A percentile compares a stretch with the other conserved stretches of the same genome.
Conservation (phyloP, 1,140 invertebrate species). For the Ips nitidus region DNA sequence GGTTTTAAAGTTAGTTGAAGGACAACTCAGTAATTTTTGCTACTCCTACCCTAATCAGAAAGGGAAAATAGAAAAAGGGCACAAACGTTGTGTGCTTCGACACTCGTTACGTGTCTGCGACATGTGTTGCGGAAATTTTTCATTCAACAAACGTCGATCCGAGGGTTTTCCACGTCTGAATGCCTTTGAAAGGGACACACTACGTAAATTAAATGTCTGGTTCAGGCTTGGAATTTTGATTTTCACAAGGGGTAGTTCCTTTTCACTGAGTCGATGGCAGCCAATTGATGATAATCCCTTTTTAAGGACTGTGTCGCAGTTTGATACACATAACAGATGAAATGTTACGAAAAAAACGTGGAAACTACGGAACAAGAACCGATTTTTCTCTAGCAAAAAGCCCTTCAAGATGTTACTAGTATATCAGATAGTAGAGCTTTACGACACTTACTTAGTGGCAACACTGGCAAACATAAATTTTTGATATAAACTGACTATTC, state of each 20-base stretch:
- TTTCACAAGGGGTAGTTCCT: neutral
- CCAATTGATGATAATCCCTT: no score
- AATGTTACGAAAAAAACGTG: no score
- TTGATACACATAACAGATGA: no score
- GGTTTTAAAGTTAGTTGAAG: neutral
- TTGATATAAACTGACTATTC: no score
- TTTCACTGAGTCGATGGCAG: neutral
- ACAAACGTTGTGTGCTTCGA: neutral
- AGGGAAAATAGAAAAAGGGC: neutral
- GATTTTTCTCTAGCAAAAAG: no score
- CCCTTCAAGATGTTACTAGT: no score
- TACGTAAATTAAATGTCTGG: slow-evolving; percentile 13
- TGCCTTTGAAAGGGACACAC: neutral
- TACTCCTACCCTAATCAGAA: neutral
- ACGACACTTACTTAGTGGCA: no score
- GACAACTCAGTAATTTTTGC: neutral
- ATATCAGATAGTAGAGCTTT: no score
- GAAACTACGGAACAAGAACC: no score
- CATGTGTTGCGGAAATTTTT: slow-evolving; percentile 11
- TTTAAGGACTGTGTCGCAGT: no score
- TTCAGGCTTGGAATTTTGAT: slow-evolving; percentile 1
- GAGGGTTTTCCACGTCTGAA: neutral
- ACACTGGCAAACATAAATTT: no score
- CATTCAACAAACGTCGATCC: slow-evolving; percentile 3
- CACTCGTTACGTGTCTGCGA: slow-evolving; percentile 7